Evolutionary conservation across 1,140 invertebrate genomes (phyloP), one percentile per base, ranked within the genome.

Genomic region (Chlorops oryzae): DNA sequence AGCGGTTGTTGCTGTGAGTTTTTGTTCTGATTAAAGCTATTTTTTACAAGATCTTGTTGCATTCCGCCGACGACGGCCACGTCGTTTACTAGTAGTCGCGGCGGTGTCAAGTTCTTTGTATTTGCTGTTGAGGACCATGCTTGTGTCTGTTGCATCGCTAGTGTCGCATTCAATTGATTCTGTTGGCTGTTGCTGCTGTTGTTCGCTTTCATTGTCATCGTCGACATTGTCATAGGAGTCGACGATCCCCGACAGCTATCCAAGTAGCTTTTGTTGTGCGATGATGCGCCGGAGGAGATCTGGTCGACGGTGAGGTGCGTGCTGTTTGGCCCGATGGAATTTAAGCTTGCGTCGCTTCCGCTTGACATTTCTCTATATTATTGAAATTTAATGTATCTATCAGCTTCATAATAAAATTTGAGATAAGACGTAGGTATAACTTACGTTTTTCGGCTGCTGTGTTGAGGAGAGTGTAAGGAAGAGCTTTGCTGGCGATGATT

Each of bases 291-390:
- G 70, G 58, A 72, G 62, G 47, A 72, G 55, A 46, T 64, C 64
- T 57, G 70, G 70, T 66, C 69, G 58, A 28, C 70, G 57, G 54
- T 72, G 77, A 74, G 81, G 80, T 66, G 79, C 80, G 74, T 88
- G 85, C 71, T 86, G 78, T 75, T 88, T 88, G 79, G 83, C 80
- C 78, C 84, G 79, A 74, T 86, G 80, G 77, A 87, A 88, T 74
- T 85, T 83, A 74, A 81, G 78, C 73, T 82, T 81, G 75, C 80
- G 81, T 83, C 83, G 75, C 74, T 82, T 80, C 83, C 85, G 85
- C 82, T 87, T 70, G 52, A 54, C 41, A 48, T 50, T 77, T 74
- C 70, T 54, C 64, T 70, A 35, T 25, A 43, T 51, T 42, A 7
- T 38, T 39, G 39, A 50, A 43, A 35, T 28, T 49, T 38, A 25